Conservation (phyloP, 2,113 vertebrate species). For the Nycticryphes semicollaris region DNA sequence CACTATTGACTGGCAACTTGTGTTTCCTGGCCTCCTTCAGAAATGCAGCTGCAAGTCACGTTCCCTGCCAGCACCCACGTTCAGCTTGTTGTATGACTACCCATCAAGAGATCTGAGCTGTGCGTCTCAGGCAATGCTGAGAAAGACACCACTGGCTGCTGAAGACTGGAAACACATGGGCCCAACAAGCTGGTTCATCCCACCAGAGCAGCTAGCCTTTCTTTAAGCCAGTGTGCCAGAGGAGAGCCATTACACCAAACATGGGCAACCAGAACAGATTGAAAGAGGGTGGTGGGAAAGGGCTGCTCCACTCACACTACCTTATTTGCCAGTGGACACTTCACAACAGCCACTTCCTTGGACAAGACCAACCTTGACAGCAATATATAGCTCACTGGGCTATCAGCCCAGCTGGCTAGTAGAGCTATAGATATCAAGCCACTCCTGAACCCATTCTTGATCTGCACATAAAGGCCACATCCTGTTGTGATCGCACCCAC, state of each 20-base stretch:
- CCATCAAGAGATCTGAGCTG: background rate
- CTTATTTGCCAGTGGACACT: background rate
- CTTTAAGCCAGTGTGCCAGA: background rate
- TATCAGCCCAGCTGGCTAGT: background rate
- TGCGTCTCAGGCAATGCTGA: background rate
- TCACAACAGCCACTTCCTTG: background rate
- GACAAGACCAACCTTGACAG: background rate
- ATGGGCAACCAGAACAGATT: background rate
- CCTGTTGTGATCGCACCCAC: background rate
- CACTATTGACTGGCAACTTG: background rate
- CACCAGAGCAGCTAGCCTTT: background rate
- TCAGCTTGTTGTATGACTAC: background rate
- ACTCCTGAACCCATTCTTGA: background rate
- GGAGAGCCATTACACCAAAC: background rate
- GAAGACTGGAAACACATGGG: background rate
- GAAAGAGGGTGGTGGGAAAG: background rate
- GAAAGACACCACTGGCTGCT: background rate
- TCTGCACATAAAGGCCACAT: background rate
- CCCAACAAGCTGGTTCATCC: background rate
- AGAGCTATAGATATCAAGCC: background rate
- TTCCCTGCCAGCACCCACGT: background rate
- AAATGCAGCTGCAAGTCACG: background rate
- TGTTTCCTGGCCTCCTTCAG: background rate
- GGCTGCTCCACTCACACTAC: background rate
- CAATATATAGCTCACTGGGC: background rate